These are phyloP conservation scores for Microtus agrestis DNA, from an alignment of 2,797 vertebrate species.

Conservation along the genomic window DNA sequence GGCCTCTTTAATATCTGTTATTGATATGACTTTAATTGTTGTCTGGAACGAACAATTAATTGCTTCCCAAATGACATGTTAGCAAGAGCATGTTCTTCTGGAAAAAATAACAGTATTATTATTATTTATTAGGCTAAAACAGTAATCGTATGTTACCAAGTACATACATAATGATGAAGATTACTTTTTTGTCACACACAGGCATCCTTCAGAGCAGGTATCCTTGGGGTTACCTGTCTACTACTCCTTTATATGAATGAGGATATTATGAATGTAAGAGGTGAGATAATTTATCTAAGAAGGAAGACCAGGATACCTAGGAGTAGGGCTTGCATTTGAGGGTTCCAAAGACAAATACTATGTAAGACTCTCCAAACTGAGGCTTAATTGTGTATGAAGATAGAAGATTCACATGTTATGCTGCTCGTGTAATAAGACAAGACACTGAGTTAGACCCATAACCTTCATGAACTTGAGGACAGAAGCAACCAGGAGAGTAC, in stretches of 20 bases:
- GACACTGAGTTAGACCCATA: not conserved
- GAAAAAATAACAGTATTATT: not conserved
- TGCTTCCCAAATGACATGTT: not conserved
- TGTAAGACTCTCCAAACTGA: not conserved
- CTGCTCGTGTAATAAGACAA: constrained; percentile 30
- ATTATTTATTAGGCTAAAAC: not conserved
- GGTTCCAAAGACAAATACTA: not conserved
- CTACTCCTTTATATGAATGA: not conserved
- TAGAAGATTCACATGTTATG: not conserved
- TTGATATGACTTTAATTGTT: not conserved
- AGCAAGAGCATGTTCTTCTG: not conserved
- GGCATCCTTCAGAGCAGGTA: not conserved
- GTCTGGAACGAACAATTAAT: not conserved
- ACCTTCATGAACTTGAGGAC: not conserved
- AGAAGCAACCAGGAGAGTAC: not conserved
- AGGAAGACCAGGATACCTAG: not conserved
- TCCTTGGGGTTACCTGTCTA: not conserved
- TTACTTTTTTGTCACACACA: not conserved
- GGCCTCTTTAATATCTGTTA: not conserved
- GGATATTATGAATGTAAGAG: not conserved
- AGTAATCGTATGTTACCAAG: not conserved
- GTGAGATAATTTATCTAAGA: not conserved
- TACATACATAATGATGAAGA: not conserved
- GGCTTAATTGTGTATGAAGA: not conserved
- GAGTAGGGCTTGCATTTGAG: not conserved